Conservation (phyloP, 2,888 invertebrate species). For the Acanthosepion lycidas region DNA sequence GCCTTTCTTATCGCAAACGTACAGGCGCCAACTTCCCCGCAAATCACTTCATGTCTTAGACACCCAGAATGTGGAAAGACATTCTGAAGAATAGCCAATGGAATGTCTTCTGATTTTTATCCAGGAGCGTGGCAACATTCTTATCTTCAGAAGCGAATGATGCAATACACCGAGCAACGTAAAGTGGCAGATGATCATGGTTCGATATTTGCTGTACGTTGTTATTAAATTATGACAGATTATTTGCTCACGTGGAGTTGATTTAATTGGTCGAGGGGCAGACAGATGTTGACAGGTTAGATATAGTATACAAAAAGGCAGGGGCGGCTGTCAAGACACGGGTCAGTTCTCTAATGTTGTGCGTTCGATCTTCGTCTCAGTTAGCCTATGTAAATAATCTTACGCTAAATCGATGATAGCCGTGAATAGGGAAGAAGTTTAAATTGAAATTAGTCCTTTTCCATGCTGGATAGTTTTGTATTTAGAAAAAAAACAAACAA, state of each 20-base stretch:
- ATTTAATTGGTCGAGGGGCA: not conserved
- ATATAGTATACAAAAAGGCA: too few relatives aligned
- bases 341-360: too few relatives aligned
- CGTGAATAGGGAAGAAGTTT: too few relatives aligned
- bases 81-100: not conserved
- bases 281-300: too few relatives aligned
- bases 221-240: not conserved
- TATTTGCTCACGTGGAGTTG: not conserved
- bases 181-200: not conserved
- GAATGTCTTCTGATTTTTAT: constrained; percentile 16
- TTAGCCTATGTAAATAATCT: too few relatives aligned
- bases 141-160: not conserved
- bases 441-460: too few relatives aligned
- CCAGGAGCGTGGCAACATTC: not conserved
- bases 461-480: too few relatives aligned
- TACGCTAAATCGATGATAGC: too few relatives aligned
- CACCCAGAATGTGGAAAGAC: not conserved
- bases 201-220: not conserved
- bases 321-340: too few relatives aligned
- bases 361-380: too few relatives aligned
- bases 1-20: not conserved
- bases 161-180: not conserved
- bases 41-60: constrained; percentile 1
- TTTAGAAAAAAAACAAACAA: too few relatives aligned
- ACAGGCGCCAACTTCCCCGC: constrained; percentile 4